phyloP scores from a whole-genome alignment of 2,888 invertebrate species.

The Rhingia rostrata region DNA sequence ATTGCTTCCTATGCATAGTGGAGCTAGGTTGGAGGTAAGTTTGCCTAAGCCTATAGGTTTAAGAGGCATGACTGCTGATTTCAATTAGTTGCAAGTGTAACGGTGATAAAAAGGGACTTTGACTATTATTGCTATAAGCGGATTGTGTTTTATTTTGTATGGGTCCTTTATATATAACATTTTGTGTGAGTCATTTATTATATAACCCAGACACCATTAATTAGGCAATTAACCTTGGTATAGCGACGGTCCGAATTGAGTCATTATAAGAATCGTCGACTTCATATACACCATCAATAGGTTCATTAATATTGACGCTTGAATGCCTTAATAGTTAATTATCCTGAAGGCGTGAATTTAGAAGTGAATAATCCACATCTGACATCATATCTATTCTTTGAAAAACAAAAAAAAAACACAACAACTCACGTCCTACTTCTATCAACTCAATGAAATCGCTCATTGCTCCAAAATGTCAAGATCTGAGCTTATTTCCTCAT shows the following conservation, averaged over 20 bases:
- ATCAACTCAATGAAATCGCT: too few relatives aligned
- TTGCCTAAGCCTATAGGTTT: background rate
- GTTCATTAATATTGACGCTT: background rate
- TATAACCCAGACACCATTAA: slow-evolving; percentile 49
- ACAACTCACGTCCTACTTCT: too few relatives aligned
- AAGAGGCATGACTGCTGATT: slow-evolving; percentile 27
- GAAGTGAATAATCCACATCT: too few relatives aligned
- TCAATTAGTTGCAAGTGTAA: slow-evolving; percentile 71
- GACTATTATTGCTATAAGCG: slow-evolving; percentile 44
- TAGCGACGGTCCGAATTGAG: background rate
- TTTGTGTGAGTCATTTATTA: slow-evolving; percentile 53
- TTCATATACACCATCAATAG: background rate
- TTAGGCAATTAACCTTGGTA: slow-evolving; percentile 47
- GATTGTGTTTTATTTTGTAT: slow-evolving; percentile 55
- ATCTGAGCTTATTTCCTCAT: background rate
- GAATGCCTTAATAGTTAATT: background rate
- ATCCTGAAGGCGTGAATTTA: background rate
- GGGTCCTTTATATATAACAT: slow-evolving; percentile 54
- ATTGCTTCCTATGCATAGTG: slow-evolving; percentile 22
- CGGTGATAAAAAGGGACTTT: slow-evolving; percentile 59
- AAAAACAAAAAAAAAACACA: too few relatives aligned
- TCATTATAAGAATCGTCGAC: background rate
- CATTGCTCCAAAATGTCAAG: background rate
- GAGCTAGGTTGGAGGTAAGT: background rate
- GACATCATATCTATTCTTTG: too few relatives aligned